Evolutionary conservation across 2,797 vertebrate genomes (phyloP).

Genomic region (Parotocinclus haroldoi): DNA sequence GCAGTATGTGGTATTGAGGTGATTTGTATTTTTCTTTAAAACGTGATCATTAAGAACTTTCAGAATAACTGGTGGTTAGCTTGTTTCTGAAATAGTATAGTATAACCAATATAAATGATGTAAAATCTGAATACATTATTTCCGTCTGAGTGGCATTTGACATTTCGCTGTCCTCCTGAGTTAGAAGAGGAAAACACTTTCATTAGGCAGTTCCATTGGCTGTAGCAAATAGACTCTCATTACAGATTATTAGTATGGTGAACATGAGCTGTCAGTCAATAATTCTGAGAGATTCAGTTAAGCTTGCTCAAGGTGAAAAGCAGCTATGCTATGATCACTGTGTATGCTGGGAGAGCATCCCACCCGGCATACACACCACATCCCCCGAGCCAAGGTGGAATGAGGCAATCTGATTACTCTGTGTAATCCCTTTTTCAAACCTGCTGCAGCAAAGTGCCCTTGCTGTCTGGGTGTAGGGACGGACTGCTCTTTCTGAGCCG

Average conservation of each 20-base stretch:
- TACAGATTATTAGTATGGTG: constrained; percentile 5
- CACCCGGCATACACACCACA: constrained; percentile 11
- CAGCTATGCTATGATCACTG: constrained; percentile 4
- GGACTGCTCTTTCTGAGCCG: constrained; percentile 1
- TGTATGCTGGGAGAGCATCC: constrained; percentile 24
- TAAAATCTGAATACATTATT: neutral
- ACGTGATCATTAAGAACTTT: too few species aligned
- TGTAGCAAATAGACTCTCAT: neutral
- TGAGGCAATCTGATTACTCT: constrained; percentile 40
- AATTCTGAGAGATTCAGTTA: neutral
- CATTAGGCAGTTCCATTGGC: constrained; percentile 4
- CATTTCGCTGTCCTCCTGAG: neutral
- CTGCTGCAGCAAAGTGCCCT: constrained; percentile 36
- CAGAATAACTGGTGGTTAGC: too few species aligned
- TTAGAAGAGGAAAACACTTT: constrained; percentile 4
- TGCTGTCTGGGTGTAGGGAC: constrained; percentile 20
- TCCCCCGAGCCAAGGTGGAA: constrained; percentile 27
- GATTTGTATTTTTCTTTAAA: too few species aligned
- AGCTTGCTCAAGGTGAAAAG: constrained; percentile 2
- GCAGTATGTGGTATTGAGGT: too few species aligned
- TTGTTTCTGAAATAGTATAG: too few species aligned
- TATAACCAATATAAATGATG: too few species aligned
- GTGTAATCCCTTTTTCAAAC: constrained; percentile 44
- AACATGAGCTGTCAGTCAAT: constrained; percentile 6
- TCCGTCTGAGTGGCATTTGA: neutral